These are phyloP conservation scores for Argyra leucocephala DNA, from an alignment of 2,888 invertebrate genomes.

Conservation along the genomic window DNA sequence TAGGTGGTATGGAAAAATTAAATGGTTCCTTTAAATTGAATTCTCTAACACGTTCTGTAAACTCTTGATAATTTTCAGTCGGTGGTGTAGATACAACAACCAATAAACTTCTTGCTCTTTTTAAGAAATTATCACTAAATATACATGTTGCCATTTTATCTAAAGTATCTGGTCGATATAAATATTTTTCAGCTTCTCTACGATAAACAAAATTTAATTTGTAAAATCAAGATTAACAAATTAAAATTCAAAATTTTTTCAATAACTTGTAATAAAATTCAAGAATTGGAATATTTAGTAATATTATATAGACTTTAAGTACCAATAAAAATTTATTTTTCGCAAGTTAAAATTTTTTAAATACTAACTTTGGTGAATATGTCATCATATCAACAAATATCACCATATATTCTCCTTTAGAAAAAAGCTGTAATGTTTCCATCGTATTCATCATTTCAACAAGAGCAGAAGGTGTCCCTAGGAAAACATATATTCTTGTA, in stretches of 20 bases:
- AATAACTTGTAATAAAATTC: too few relatives aligned
- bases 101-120: constrained; percentile 69
- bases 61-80: constrained; percentile 58
- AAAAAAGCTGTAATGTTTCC: constrained; percentile 78
- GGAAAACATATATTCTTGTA: constrained; percentile 87
- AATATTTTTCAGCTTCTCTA: constrained; percentile 65
- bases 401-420: constrained; percentile 88
- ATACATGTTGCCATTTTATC: constrained; percentile 52
- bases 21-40: constrained; percentile 76
- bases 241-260: too few relatives aligned
- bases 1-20: constrained; percentile 57
- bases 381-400: constrained; percentile 89
- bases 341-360: background rate
- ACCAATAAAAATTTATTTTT: too few relatives aligned
- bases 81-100: constrained; percentile 86
- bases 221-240: too few relatives aligned
- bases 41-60: constrained; percentile 67
- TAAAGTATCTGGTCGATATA: constrained; percentile 56
- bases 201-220: constrained; percentile 12
- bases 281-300: too few relatives aligned
- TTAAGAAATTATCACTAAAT: constrained; percentile 47
- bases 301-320: too few relatives aligned
- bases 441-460: constrained; percentile 87
- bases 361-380: constrained; percentile 56
- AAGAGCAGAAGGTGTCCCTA: constrained; percentile 75